Evolutionary conservation across 2,113 vertebrate species (phyloP).

Genomic region (Sceloporus undulatus): DNA sequence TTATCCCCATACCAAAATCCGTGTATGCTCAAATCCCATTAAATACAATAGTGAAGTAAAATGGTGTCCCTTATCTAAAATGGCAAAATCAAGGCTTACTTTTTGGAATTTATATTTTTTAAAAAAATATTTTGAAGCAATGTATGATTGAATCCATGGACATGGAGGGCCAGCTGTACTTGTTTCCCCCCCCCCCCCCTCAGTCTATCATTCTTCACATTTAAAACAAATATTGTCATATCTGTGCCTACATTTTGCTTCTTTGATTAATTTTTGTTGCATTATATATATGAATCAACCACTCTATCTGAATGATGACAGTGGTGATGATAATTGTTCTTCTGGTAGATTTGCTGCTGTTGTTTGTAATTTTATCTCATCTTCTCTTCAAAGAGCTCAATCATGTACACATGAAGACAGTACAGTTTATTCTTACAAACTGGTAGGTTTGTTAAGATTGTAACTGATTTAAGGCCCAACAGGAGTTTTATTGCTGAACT

Average conservation of each 20-base stretch:
- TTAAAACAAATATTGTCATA: background rate
- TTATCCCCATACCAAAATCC: no score
- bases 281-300: background rate
- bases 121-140: no score
- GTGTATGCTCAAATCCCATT: no score
- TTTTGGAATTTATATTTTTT: no score
- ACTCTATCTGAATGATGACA: background rate
- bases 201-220: background rate
- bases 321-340: background rate
- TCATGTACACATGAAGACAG: no score
- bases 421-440: background rate
- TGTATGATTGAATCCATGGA: no score
- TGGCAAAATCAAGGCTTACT: no score
- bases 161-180: background rate
- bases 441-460: background rate
- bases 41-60: no score
- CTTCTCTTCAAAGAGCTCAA: background rate
- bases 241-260: background rate
- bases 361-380: background rate
- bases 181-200: background rate
- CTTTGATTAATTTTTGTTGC: background rate
- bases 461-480: background rate
- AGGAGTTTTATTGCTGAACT: background rate
- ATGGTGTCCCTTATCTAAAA: no score
- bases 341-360: background rate